phyloP scores from a whole-genome alignment of 2,113 vertebrate genomes.

The Epinephelus fuscoguttatus region DNA sequence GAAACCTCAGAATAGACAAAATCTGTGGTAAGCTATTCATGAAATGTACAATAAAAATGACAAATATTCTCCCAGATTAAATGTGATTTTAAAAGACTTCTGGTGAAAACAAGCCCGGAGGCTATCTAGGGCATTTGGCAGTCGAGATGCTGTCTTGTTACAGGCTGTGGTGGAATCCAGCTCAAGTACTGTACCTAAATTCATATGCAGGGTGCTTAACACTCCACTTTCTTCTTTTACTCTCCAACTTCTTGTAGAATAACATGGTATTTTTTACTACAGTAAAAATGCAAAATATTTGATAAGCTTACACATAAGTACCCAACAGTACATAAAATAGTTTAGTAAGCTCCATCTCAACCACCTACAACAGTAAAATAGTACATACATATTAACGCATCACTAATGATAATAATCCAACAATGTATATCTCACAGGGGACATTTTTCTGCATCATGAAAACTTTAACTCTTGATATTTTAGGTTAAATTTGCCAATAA shows the following conservation, averaged over 20 bases:
- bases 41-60: constrained; percentile 23
- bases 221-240: background rate
- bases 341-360: background rate
- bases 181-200: constrained; percentile 1
- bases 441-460: background rate
- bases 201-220: background rate
- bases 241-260: background rate
- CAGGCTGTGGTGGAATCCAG: background rate
- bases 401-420: background rate
- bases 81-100: constrained; percentile 33
- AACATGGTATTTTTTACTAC: background rate
- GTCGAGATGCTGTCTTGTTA: background rate
- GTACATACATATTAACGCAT: background rate
- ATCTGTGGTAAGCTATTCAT: constrained; percentile 17
- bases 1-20: constrained; percentile 35
- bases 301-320: background rate
- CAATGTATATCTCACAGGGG: background rate
- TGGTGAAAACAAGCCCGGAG: constrained; percentile 12
- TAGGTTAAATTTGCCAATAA: background rate
- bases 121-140: background rate
- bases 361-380: background rate
- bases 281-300: background rate
- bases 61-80: constrained; percentile 24
- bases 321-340: background rate
- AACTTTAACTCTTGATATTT: background rate